Evolutionary conservation across 2,797 vertebrate genomes (phyloP).

Genomic region (Poeciliopsis gracilis): DNA sequence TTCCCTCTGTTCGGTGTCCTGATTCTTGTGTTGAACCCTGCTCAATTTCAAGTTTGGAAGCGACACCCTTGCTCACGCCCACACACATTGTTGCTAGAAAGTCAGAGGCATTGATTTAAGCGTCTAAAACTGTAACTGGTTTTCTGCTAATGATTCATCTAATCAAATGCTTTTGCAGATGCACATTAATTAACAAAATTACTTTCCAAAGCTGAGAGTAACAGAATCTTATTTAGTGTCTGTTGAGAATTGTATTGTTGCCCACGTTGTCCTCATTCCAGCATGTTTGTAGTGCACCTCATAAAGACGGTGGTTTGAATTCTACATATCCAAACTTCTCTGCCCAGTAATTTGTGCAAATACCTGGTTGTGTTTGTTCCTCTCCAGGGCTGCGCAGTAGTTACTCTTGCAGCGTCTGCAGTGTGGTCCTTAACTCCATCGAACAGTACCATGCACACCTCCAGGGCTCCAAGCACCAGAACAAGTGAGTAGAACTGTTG

Average conservation of each 20-base stretch:
- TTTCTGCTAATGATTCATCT: constrained; percentile 61
- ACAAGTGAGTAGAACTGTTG: constrained; percentile 78
- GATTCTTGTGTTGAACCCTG: constrained; percentile 38
- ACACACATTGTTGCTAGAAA: constrained; percentile 15
- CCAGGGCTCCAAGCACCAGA: constrained; percentile 89
- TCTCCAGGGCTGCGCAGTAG: constrained; percentile 83
- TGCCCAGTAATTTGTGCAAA: constrained; percentile 25
- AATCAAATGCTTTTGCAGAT: constrained; percentile 62
- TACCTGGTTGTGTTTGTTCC: constrained; percentile 38
- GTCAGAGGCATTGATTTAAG: constrained; percentile 50
- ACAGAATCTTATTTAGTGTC: constrained; percentile 53
- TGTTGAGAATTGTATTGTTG: constrained; percentile 40
- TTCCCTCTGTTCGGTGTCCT: constrained; percentile 33
- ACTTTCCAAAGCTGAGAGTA: constrained; percentile 37
- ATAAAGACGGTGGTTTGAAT: constrained; percentile 22
- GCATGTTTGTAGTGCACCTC: constrained; percentile 14
- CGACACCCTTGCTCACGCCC: constrained; percentile 17
- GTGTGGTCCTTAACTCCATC: constrained; percentile 87
- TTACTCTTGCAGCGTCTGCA: constrained; percentile 86
- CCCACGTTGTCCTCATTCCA: constrained; percentile 18
- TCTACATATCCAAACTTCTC: constrained; percentile 5
- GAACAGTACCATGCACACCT: constrained; percentile 89
- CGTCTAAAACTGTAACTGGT: constrained; percentile 61
- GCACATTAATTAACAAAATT: constrained; percentile 66
- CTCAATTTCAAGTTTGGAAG: constrained; percentile 40